These are phyloP conservation scores for Serrognathus titanus DNA, from an alignment of 2,888 invertebrate genomes.

Conservation along the genomic window DNA sequence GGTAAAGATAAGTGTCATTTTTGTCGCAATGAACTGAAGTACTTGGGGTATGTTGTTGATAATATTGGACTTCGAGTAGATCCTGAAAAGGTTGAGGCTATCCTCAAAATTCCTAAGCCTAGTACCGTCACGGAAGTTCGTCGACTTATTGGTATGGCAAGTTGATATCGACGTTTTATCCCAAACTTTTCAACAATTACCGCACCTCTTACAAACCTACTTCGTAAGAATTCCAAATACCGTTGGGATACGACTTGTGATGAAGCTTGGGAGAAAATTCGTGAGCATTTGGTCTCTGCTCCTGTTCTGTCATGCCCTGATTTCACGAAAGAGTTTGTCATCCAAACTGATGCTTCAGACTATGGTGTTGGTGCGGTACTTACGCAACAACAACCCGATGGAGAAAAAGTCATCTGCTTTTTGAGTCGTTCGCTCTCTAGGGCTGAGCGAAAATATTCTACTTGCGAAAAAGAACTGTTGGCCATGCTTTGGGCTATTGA, in stretches of 20 bases:
- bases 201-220: not conserved
- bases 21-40: slow-evolving; percentile 14
- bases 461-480: not conserved
- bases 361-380: not conserved
- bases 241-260: slow-evolving; percentile 13
- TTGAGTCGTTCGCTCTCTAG: slow-evolving; percentile 11
- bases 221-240: not conserved
- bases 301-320: slow-evolving; percentile 25
- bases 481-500: slow-evolving; percentile 14
- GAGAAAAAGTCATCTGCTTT: slow-evolving; percentile 13
- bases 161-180: slow-evolving; percentile 16
- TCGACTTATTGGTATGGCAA: slow-evolving; percentile 18
- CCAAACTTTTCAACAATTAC: slow-evolving; percentile 8
- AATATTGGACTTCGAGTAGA: slow-evolving; percentile 25
- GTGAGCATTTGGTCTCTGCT: slow-evolving; percentile 3
- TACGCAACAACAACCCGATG: not conserved
- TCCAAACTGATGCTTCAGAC: slow-evolving; percentile 12
- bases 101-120: slow-evolving; percentile 17
- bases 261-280: slow-evolving; percentile 5
- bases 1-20: slow-evolving; percentile 29
- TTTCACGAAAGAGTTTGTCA: slow-evolving; percentile 19
- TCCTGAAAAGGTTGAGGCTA: slow-evolving; percentile 1
- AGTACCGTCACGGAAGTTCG: slow-evolving; percentile 15
- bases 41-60: slow-evolving; percentile 34
- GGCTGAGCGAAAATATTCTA: slow-evolving; percentile 3